Evolutionary conservation across 2,888 invertebrate species (phyloP).

Genomic region (Neria commutata): DNA sequence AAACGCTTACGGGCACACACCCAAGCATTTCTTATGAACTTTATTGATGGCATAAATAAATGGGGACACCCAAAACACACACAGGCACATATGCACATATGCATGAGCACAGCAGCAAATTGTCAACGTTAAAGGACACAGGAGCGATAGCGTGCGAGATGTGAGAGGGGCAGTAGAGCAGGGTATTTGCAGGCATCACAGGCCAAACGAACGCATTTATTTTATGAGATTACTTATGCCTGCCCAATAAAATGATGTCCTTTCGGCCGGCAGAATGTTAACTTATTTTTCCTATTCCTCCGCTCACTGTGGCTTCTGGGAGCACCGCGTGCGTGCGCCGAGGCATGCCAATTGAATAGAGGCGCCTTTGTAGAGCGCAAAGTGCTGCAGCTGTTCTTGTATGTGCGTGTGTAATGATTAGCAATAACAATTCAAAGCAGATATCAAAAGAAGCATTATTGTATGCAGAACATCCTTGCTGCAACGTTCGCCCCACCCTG

Average conservation of each 20-base stretch:
- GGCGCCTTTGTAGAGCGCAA: too few relatives aligned
- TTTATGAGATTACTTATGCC: conserved; percentile 30
- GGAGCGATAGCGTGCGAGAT: neutral
- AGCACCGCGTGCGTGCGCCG: neutral
- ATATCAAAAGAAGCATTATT: too few relatives aligned
- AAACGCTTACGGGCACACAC: conserved; percentile 24
- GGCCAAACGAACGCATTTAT: conserved; percentile 17
- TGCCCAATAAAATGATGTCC: conserved; percentile 27
- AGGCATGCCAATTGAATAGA: neutral
- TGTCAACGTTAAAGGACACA: neutral
- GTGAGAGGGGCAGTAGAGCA: neutral
- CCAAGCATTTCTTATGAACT: conserved; percentile 31
- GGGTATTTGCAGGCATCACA: neutral
- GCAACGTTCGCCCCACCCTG: too few relatives aligned
- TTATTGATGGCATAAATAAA: conserved; percentile 45
- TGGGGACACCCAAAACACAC: conserved; percentile 11
- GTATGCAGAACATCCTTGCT: too few relatives aligned
- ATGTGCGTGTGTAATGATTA: too few relatives aligned
- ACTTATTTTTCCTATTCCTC: neutral
- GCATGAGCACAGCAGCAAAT: neutral
- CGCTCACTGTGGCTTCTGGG: neutral
- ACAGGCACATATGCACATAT: conserved; percentile 24
- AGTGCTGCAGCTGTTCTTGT: too few relatives aligned
- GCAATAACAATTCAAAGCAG: too few relatives aligned
- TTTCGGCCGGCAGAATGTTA: conserved; percentile 1